Percentiles rank a stretch among this genome's conserved stretches.
These are phyloP conservation scores for Leucophora obtusa DNA, from an alignment of 2,888 invertebrate genomes.

Conservation along the genomic window DNA sequence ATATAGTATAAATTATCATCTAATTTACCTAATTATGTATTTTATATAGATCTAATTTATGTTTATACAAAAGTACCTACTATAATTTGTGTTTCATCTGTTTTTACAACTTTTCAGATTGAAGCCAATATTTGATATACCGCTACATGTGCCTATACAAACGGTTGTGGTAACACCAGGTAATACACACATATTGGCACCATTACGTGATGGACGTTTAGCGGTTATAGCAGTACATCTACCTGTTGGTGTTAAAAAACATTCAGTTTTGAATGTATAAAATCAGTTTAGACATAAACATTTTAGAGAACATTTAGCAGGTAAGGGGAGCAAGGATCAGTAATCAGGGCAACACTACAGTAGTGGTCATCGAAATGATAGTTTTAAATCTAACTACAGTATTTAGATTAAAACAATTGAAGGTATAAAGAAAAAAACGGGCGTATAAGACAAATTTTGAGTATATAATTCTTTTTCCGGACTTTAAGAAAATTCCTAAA, in stretches of 20 bases:
- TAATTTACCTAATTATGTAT: too few species aligned
- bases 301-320: background rate
- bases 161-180: conserved; percentile 80
- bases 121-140: conserved; percentile 80
- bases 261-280: conserved; percentile 78
- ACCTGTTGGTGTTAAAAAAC: conserved; percentile 75
- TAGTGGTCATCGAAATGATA: background rate
- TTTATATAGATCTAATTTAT: too few species aligned
- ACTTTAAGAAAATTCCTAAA: too few species aligned
- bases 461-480: too few species aligned
- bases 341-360: background rate
- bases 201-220: conserved; percentile 81
- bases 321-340: background rate
- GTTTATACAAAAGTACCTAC: background rate
- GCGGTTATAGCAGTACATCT: conserved; percentile 79
- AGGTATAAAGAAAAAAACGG: background rate
- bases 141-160: conserved; percentile 80
- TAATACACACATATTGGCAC: conserved; percentile 81
- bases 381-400: background rate
- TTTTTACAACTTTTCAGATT: conserved; percentile 72
- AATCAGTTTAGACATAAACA: background rate
- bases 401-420: background rate
- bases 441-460: background rate
- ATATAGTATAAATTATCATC: too few species aligned
- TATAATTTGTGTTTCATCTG: conserved; percentile 11